A percentile compares a stretch with the other conserved stretches of the same genome.
phyloP scores from a whole-genome alignment of 35 echinoderm and acorn worm species.

The Acanthaster planci region DNA sequence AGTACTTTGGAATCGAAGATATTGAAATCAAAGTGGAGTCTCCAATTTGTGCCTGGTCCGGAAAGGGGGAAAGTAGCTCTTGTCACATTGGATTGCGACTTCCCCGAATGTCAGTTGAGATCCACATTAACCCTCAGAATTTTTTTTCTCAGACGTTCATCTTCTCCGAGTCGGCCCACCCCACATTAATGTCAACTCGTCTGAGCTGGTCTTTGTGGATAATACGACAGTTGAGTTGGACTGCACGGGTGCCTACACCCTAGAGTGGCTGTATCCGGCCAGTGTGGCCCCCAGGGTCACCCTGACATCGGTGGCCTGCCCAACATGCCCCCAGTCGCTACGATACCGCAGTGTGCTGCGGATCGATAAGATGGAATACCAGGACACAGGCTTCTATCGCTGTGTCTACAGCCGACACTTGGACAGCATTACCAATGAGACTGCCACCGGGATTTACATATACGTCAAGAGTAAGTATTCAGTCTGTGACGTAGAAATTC shows the following conservation, averaged over 20 bases:
- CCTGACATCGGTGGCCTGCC: constrained; percentile 43
- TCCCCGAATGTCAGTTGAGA: no score
- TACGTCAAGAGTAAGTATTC: constrained; percentile 38
- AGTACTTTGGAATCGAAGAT: no score
- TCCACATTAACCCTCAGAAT: neutral
- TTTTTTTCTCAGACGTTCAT: constrained; percentile 2
- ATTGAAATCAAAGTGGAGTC: no score
- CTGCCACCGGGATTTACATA: constrained; percentile 55
- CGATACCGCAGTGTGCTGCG: constrained; percentile 54
- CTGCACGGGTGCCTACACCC: constrained; percentile 55
- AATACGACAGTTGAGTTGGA: constrained; percentile 48
- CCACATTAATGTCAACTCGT: constrained; percentile 14
- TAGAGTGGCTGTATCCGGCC: constrained; percentile 68
- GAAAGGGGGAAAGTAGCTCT: no score
- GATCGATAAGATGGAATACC: constrained; percentile 32
- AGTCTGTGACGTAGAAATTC: neutral
- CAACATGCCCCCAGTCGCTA: constrained; percentile 37
- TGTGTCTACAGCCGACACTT: constrained; percentile 79
- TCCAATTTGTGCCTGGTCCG: no score
- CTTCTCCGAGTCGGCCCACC: constrained; percentile 22
- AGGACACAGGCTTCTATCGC: constrained; percentile 53
- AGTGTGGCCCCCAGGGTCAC: constrained; percentile 27
- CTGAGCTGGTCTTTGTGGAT: constrained; percentile 28
- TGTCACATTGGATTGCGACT: no score
- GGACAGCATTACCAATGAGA: constrained; percentile 58